Evolutionary conservation across 2,797 vertebrate species (phyloP).

Genomic region (Enteromius anoplus): DNA sequence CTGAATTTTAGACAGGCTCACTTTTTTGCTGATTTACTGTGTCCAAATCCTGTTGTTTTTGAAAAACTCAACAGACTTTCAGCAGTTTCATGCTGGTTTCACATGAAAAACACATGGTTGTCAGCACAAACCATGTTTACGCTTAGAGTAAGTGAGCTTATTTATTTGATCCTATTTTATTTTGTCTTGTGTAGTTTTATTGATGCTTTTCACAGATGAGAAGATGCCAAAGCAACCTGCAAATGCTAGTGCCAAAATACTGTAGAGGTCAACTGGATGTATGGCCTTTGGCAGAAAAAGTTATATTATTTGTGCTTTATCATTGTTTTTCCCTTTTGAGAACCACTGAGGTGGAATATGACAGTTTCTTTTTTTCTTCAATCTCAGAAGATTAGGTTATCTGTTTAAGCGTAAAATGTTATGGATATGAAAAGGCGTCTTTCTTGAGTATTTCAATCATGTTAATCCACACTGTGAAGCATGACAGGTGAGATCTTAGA

Average conservation of each 20-base stretch:
- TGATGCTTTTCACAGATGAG: background rate
- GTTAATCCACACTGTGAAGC: constrained; percentile 21
- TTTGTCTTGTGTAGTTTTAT: background rate
- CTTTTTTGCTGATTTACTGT: background rate
- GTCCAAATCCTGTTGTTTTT: background rate
- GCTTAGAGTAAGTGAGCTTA: background rate
- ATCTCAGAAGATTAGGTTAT: background rate
- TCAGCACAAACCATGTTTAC: background rate
- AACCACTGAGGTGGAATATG: background rate
- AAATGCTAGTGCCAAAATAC: constrained; percentile 1
- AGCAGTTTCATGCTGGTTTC: background rate
- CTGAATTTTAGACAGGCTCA: background rate
- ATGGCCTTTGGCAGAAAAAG: background rate
- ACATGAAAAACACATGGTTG: background rate
- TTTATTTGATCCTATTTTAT: background rate
- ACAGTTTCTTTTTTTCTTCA: background rate
- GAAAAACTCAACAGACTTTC: background rate
- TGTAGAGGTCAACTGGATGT: constrained; percentile 3
- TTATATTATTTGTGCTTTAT: background rate
- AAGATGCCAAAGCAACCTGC: background rate
- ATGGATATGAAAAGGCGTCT: background rate
- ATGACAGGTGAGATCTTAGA: constrained; percentile 26
- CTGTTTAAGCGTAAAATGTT: background rate
- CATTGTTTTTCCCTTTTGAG: background rate
- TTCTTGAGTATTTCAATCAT: background rate